Conservation (phyloP, 2,888 invertebrate genomes). For the Coenonympha arcania region DNA sequence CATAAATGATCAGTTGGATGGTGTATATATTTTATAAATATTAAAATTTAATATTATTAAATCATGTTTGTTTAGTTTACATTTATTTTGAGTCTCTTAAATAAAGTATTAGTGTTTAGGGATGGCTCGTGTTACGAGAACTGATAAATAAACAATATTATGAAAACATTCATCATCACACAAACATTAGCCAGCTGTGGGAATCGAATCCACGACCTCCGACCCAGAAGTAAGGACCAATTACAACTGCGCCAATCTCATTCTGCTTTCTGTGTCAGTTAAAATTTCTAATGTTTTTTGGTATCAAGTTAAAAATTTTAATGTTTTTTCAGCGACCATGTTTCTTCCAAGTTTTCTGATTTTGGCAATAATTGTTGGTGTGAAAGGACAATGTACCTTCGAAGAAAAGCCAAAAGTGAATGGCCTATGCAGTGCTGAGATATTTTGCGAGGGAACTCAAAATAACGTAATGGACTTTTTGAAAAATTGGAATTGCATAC, state of each 20-base stretch:
- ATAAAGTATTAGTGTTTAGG: too few relatives aligned
- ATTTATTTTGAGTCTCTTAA: too few relatives aligned
- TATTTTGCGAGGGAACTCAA: constrained; percentile 1
- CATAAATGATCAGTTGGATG: constrained; percentile 45
- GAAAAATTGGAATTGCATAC: constrained; percentile 11
- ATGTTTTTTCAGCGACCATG: constrained; percentile 7
- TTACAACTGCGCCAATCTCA: too few relatives aligned
- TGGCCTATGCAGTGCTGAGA: not conserved
- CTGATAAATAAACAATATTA: too few relatives aligned
- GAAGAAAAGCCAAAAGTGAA: not conserved
- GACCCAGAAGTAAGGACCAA: too few relatives aligned
- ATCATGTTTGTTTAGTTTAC: too few relatives aligned
- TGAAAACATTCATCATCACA: too few relatives aligned
- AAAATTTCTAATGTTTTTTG: not conserved
- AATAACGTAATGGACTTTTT: not conserved
- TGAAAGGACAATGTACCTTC: constrained; percentile 1
- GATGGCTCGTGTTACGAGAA: too few relatives aligned
- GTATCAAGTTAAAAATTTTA: not conserved
- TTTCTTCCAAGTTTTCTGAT: not conserved
- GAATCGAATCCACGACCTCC: too few relatives aligned
- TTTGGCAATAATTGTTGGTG: not conserved
- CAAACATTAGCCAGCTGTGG: too few relatives aligned
- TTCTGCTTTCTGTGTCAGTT: too few relatives aligned
- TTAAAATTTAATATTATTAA: too few relatives aligned
- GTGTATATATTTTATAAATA: constrained; percentile 47